phyloP scores from a whole-genome alignment of 2,113 vertebrate species.

The Hemiprocne comata region DNA sequence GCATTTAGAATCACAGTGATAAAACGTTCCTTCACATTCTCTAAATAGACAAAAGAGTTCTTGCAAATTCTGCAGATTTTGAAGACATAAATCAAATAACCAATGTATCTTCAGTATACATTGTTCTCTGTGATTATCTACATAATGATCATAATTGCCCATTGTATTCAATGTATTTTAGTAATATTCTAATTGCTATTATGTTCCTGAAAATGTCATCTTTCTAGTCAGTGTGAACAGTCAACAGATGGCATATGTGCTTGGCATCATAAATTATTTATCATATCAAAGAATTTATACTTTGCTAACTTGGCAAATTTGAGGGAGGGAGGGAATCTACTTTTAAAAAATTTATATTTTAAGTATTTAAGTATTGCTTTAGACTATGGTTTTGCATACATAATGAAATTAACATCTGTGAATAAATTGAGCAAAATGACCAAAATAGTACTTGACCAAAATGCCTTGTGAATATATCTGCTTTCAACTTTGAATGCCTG shows the following conservation, averaged over 20 bases:
- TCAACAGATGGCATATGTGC: not conserved
- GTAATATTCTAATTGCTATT: not conserved
- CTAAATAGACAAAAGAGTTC: not conserved
- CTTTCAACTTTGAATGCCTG: not conserved
- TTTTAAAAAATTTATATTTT: not conserved
- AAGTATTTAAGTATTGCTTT: not conserved
- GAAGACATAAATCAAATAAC: not conserved
- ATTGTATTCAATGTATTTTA: slow-evolving; percentile 8
- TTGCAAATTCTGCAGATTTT: not conserved
- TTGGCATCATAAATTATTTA: not conserved
- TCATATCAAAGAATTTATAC: not conserved
- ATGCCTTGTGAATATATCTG: not conserved
- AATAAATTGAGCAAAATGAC: not conserved
- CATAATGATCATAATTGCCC: not conserved
- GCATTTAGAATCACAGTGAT: not conserved
- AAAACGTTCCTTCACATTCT: not conserved
- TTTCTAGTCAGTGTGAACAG: not conserved
- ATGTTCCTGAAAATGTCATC: not conserved
- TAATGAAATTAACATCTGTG: not conserved
- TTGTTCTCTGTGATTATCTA: slow-evolving; percentile 23
- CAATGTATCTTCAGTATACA: not conserved
- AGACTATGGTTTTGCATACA: not conserved
- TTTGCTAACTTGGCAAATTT: not conserved
- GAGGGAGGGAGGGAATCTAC: fast-evolving
- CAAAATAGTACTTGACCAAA: not conserved